A percentile compares a stretch with the other conserved stretches of the same genome.
phyloP scores from a whole-genome alignment of 2,113 vertebrate genomes.

The Xiphophorus hellerii region DNA sequence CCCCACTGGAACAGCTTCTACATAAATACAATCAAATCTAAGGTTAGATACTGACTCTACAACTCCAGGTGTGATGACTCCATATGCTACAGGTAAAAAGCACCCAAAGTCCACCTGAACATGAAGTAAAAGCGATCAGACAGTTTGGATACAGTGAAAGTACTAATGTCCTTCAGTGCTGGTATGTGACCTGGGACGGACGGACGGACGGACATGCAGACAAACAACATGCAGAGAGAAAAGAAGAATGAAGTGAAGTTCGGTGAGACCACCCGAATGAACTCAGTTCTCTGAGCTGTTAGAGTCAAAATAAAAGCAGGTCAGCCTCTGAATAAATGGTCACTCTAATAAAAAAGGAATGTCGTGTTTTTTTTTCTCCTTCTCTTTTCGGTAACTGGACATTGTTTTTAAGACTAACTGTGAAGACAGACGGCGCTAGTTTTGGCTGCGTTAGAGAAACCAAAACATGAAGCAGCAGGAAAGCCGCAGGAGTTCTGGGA shows the following conservation, averaged over 20 bases:
- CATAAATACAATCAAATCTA: conserved; percentile 89
- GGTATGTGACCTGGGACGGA: conserved; percentile 59
- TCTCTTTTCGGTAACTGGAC: conserved; percentile 41
- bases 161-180: conserved; percentile 75
- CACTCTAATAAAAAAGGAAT: conserved; percentile 54
- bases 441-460: conserved; percentile 59
- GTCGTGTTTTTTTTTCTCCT: conserved; percentile 29
- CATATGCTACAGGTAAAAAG: conserved; percentile 81
- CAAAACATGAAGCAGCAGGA: conserved; percentile 51
- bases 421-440: conserved; percentile 54
- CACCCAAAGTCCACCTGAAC: conserved; percentile 40
- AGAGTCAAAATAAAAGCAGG: conserved; percentile 14
- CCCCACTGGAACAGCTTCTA: conserved; percentile 85
- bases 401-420: conserved; percentile 61
- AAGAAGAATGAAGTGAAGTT: conserved; percentile 53
- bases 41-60: conserved; percentile 78
- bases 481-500: conserved; percentile 55
- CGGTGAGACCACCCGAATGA: conserved; percentile 79
- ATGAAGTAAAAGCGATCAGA: conserved; percentile 48
- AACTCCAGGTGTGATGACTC: conserved; percentile 77
- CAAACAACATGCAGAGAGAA: conserved; percentile 86
- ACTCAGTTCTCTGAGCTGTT: conserved; percentile 31
- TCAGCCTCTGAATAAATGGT: conserved; percentile 51
- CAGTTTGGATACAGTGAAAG: conserved; percentile 66
- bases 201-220: conserved; percentile 81